These are phyloP conservation scores for Rafetus swinhoei DNA, from an alignment of 2,113 vertebrate species.

Conservation along the genomic window DNA sequence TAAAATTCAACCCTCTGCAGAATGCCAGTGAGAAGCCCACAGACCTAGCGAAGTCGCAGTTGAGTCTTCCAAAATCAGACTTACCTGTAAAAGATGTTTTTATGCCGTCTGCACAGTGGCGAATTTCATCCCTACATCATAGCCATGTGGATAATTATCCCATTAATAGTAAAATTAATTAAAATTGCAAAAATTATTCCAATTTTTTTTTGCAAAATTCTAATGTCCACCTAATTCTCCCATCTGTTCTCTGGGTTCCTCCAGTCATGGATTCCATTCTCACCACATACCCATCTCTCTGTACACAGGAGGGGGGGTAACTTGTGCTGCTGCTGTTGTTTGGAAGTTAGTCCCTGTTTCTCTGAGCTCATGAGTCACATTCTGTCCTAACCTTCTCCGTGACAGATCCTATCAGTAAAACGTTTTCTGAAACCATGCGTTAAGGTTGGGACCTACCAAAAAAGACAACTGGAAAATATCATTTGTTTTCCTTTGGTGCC, in stretches of 20 bases:
- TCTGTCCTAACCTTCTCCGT: conserved; percentile 49
- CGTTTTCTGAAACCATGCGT: neutral
- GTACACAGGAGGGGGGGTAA: conserved; percentile 54
- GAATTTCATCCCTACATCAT: neutral
- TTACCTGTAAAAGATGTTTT: neutral
- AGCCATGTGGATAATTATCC: neutral
- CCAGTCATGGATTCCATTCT: conserved; percentile 34
- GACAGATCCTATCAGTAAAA: neutral
- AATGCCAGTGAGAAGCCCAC: neutral
- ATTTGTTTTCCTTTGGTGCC: accelerated
- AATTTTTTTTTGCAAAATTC: neutral
- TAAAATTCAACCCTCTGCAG: neutral
- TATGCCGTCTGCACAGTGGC: neutral
- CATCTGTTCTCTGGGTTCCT: neutral
- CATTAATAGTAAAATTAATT: neutral
- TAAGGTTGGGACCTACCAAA: neutral
- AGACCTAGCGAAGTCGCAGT: neutral
- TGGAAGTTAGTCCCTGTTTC: conserved; percentile 38
- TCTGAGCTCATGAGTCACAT: conserved; percentile 67
- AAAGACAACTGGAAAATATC: neutral
- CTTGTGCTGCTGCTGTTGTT: accelerated
- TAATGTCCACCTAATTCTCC: neutral
- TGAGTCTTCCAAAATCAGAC: neutral
- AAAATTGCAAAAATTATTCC: neutral
- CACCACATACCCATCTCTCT: conserved; percentile 51